These are phyloP conservation scores for Cistogaster globosa DNA, from an alignment of 2,888 invertebrate genomes.

Conservation along the genomic window DNA sequence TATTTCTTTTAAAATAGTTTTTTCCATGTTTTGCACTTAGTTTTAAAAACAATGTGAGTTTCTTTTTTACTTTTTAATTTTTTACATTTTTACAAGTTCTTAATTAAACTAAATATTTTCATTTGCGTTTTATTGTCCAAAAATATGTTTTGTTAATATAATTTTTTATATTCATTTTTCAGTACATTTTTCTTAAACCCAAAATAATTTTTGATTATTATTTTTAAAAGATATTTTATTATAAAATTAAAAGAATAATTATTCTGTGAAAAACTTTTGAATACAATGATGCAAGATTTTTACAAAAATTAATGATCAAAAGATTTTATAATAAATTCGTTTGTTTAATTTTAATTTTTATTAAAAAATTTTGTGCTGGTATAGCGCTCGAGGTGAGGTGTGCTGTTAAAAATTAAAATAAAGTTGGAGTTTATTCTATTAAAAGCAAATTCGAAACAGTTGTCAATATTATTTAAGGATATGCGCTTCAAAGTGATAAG, in stretches of 20 bases:
- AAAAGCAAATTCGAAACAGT: no score
- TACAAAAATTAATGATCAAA: neutral
- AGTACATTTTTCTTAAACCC: constrained; percentile 34
- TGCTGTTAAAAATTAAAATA: no score
- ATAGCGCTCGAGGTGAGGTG: no score
- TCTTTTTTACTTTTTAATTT: constrained; percentile 19
- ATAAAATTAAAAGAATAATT: neutral
- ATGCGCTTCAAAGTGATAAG: no score
- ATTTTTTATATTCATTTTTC: constrained; percentile 14
- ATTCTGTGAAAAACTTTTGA: constrained; percentile 13
- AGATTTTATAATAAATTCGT: constrained; percentile 36
- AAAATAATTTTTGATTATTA: constrained; percentile 23
- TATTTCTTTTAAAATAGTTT: constrained; percentile 52
- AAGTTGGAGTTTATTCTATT: no score
- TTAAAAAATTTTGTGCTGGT: no score
- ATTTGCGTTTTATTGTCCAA: constrained; percentile 65
- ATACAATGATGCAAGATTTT: constrained; percentile 20
- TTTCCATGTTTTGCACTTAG: constrained; percentile 30
- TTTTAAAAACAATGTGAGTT: constrained; percentile 52
- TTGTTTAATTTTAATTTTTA: neutral
- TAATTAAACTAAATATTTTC: constrained; percentile 10
- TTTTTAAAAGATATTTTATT: constrained; percentile 13
- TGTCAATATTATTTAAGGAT: no score
- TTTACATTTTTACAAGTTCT: constrained; percentile 45
- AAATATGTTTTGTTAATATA: constrained; percentile 49